Conservation (phyloP, 2,113 vertebrate species). For the Oncorhynchus nerka region DNA sequence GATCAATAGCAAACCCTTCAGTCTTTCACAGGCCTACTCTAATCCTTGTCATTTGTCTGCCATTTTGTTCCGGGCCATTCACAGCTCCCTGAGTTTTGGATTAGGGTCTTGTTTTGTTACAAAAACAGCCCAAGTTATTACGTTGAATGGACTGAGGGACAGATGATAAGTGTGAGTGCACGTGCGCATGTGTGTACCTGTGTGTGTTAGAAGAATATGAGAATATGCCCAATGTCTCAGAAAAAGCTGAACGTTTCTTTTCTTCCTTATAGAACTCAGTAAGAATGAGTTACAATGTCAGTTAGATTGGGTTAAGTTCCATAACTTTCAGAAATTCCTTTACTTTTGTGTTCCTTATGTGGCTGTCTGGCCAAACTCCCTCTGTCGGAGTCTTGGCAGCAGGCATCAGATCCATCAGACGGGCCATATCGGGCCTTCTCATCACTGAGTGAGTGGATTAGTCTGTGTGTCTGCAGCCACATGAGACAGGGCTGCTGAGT, state of each 20-base stretch:
- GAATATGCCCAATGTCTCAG: slow-evolving; percentile 4
- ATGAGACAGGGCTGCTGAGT: slow-evolving; percentile 65
- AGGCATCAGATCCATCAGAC: slow-evolving; percentile 54
- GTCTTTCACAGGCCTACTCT: slow-evolving; percentile 71
- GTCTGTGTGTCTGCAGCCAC: slow-evolving; percentile 67
- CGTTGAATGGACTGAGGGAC: slow-evolving; percentile 64
- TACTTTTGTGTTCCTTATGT: slow-evolving; percentile 46
- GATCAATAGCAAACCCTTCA: slow-evolving; percentile 76
- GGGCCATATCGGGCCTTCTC: slow-evolving; percentile 50
- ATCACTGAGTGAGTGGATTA: slow-evolving; percentile 72
- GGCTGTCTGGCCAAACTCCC: slow-evolving; percentile 3
- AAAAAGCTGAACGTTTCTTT: not conserved
- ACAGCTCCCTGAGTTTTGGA: slow-evolving; percentile 76
- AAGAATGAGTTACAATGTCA: slow-evolving; percentile 46
- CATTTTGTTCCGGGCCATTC: slow-evolving; percentile 76
- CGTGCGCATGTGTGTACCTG: slow-evolving; percentile 28
- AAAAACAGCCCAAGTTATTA: slow-evolving; percentile 76
- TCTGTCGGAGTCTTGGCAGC: slow-evolving; percentile 54
- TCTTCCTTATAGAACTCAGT: slow-evolving; percentile 25
- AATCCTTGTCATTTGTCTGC: slow-evolving; percentile 79
- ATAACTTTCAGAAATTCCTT: slow-evolving; percentile 26
- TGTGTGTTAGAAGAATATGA: not conserved
- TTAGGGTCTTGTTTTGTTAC: slow-evolving; percentile 78
- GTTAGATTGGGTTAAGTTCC: not conserved
- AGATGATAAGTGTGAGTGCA: slow-evolving; percentile 48